Evolutionary conservation across 1,140 invertebrate genomes (phyloP).

Genomic region (Kradibia gibbosae): DNA sequence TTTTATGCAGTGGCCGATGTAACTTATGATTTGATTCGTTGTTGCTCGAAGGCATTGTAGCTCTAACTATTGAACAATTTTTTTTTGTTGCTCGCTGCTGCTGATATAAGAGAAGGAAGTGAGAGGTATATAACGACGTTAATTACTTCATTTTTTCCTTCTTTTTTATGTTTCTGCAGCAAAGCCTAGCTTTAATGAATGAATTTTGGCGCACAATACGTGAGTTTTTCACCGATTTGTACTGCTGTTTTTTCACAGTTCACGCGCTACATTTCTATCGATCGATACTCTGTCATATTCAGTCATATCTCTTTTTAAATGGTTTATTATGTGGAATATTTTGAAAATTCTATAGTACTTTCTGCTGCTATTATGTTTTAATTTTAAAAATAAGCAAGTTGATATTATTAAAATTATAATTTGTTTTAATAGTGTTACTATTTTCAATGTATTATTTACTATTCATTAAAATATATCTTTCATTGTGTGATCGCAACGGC

Average conservation of each 20-base stretch:
- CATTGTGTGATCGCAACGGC: too few species aligned
- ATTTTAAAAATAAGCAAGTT: too few species aligned
- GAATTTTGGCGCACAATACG: neutral
- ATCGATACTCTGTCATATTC: neutral
- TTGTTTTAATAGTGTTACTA: too few species aligned
- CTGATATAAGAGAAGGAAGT: neutral
- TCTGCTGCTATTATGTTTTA: neutral
- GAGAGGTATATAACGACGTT: neutral
- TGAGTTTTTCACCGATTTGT: neutral
- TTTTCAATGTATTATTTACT: too few species aligned
- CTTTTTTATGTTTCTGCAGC: neutral
- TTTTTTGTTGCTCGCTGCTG: neutral
- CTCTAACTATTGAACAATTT: neutral
- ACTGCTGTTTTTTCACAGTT: neutral
- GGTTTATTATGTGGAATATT: neutral
- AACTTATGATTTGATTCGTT: slow-evolving; percentile 15
- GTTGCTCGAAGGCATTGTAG: slow-evolving; percentile 31
- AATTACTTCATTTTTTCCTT: neutral
- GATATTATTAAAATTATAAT: too few species aligned
- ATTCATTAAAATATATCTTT: too few species aligned
- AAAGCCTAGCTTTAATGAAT: neutral
- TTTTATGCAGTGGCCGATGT: neutral
- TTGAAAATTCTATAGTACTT: neutral
- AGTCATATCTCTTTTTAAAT: neutral
- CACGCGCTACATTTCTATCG: neutral